Percentiles rank a stretch among this genome's conserved stretches.
These are phyloP conservation scores for Apostichopus californicus DNA, from an alignment of 35 echinoderm and acorn worm species.

Conservation along the genomic window DNA sequence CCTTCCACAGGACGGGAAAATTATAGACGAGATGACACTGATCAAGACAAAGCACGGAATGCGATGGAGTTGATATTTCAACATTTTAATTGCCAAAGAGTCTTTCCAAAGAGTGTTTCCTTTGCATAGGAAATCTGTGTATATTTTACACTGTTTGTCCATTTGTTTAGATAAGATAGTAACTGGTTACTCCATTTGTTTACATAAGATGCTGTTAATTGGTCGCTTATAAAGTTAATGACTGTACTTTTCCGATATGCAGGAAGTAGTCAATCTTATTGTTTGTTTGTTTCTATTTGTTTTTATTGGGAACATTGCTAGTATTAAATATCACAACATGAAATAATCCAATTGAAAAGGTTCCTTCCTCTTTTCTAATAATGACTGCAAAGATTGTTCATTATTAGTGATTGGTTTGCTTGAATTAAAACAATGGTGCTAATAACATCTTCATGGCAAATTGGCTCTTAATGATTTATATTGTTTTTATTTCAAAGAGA, in stretches of 20 bases:
- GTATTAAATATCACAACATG: no score
- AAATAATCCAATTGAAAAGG: no score
- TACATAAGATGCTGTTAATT: not conserved
- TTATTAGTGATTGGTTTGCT: no score
- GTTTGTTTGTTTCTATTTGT: not conserved
- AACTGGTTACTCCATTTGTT: not conserved
- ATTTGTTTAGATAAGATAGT: no score
- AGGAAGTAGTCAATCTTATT: not conserved
- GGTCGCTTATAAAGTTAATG: not conserved
- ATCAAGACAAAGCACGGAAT: slow-evolving; percentile 89
- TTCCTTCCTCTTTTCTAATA: no score
- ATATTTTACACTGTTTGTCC: not conserved
- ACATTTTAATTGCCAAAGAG: not conserved
- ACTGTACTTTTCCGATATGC: not conserved
- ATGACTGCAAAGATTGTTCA: no score
- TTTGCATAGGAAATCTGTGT: not conserved
- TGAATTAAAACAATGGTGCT: no score
- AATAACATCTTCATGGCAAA: no score
- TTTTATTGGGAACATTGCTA: no score
- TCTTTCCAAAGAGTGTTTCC: not conserved
- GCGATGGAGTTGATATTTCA: not conserved
- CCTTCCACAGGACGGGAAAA: slow-evolving; percentile 65
- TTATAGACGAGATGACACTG: slow-evolving; percentile 80
- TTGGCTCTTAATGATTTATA: no score
- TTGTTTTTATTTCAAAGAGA: no score